Base-by-base conservation (phyloP, 64 coral and sea anemone genomes). In the Exaiptasia diaphana region DNA sequence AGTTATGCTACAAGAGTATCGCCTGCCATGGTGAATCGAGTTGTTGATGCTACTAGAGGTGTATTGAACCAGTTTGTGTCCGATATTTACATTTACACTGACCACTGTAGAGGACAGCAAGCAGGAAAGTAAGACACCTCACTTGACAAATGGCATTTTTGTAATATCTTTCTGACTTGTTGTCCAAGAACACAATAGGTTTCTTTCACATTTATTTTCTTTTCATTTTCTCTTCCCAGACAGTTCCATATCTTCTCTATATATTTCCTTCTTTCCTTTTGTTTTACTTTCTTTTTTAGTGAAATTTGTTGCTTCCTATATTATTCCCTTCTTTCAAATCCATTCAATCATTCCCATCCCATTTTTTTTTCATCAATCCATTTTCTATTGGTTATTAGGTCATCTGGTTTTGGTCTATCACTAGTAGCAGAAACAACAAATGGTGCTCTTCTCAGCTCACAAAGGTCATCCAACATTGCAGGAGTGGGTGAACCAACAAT, bases 81-180 rank as follows among this genome's bases (percentile, higher is more conserved):
- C 53, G 95, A 99, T 79, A 89, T 99, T 74, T 99, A 92, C 52
- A 99, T 99, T 61, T 99, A 99, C 50, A 99, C 95, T 43, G 95
- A 99, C 52, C 95, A 99, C 40, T 92, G 95, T 50, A 88, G 87
- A 83, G 95, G 95, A 6, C 62, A 61, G 18, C 95, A 99, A 61
- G 86, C 95, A 6, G 95, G 95, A 85, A 99, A 87, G 95, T 99
- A 93, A 75, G 85, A 76, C 40, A 9, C n/a, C n/a, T n/a, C n/a
- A n/a, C n/a, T n/a, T n/a, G n/a, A n/a, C 6, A 31, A 50, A 75
- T 33, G 31, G 3, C 20, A 56, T 9, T 25, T 56, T 18, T 56
- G 26, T 56, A 56, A 9, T 56, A 21, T 21, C 26, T 56, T 56
- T 21, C 4, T 56, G 53, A 18, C 3, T 50, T 30, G 13, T 46